A percentile compares a stretch with the other conserved stretches of the same genome.
Conservation (phyloP, 1,140 invertebrate genomes). For the Leptinotarsa defecta region DNA sequence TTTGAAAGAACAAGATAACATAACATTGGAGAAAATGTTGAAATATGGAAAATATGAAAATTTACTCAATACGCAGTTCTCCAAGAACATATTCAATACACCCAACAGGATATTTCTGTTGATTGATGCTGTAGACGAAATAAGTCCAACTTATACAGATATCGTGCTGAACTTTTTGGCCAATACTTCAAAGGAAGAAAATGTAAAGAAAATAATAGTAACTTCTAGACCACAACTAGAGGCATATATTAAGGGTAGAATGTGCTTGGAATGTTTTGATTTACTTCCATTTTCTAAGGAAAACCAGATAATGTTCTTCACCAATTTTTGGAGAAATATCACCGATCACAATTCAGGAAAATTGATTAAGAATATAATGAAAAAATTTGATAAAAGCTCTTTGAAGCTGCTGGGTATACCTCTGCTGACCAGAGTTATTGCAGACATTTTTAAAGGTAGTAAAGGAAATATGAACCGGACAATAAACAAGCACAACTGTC, state of each 20-base stretch:
- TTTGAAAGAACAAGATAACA: too few relatives aligned
- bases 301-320: not conserved
- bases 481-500: not conserved
- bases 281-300: not conserved
- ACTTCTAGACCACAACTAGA: not conserved
- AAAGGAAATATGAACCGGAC: not conserved
- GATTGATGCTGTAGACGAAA: not conserved
- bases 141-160: not conserved
- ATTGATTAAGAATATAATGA: not conserved
- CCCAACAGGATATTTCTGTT: not conserved
- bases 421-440: not conserved
- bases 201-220: not conserved
- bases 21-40: too few relatives aligned
- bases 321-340: not conserved
- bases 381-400: too few relatives aligned
- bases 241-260: not conserved
- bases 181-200: not conserved
- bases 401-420: not conserved
- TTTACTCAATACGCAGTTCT: not conserved
- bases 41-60: not conserved
- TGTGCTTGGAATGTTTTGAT: not conserved
- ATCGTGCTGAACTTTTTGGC: not conserved
- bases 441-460: not conserved
- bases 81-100: not conserved
- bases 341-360: not conserved